These are phyloP conservation scores for Zootoca vivipara DNA, from an alignment of 2,113 vertebrate species.

Conservation along the genomic window DNA sequence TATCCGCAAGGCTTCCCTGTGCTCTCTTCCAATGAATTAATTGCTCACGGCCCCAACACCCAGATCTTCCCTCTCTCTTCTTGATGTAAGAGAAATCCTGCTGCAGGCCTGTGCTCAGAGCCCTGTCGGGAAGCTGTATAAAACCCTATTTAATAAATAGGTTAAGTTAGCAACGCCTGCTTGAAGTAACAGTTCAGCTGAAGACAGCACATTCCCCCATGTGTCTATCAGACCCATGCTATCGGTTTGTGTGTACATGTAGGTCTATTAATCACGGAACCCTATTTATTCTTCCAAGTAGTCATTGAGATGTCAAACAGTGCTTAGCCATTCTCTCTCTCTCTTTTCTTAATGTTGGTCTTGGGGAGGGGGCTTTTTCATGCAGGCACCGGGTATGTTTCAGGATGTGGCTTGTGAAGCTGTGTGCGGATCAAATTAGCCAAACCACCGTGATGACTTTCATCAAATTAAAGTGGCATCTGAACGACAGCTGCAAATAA, in stretches of 20 bases:
- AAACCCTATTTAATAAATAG: not conserved
- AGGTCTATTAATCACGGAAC: no score
- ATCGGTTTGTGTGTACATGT: not conserved
- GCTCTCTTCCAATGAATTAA: no score
- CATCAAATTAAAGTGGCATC: not conserved
- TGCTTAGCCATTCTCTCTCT: not conserved
- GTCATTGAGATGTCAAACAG: not conserved
- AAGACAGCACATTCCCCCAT: not conserved
- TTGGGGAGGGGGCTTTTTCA: not conserved
- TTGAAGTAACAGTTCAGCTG: not conserved
- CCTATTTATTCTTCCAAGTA: not conserved
- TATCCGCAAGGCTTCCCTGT: no score
- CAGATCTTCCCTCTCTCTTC: not conserved
- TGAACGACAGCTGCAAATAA: not conserved
- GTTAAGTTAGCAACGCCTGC: not conserved
- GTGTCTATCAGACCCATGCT: not conserved
- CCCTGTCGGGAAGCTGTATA: not conserved
- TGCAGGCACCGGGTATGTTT: not conserved
- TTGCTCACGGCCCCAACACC: not conserved
- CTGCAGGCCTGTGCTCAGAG: not conserved
- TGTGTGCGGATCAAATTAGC: not conserved
- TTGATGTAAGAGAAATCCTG: not conserved
- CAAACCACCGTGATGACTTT: not conserved
- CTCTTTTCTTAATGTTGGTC: not conserved
- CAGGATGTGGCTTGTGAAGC: not conserved